Base-by-base conservation (phyloP, 30 jellyfish, hydroid and myxozoan genomes). In the Mastigias papua region DNA sequence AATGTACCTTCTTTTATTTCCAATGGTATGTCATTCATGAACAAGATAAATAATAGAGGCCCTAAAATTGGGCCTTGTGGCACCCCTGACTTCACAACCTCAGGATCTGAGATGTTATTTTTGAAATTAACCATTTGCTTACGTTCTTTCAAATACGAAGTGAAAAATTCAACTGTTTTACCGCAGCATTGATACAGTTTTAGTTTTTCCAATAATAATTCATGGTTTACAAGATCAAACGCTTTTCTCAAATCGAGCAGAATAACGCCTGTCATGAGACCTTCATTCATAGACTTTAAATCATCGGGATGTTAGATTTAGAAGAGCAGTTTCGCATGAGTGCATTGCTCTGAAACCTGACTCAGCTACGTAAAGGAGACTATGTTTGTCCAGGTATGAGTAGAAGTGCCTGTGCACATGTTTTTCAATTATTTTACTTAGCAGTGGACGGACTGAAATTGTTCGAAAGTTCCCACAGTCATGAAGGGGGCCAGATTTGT, bases 21-120 rank as follows among this genome's bases (percentile, higher is more conserved):
- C 58, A 71, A 73, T 72, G 87, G 82, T 72, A 29, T 71, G 82
- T 84, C 81, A 73, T 84, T 84, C 87, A 71, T 33, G 82, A 84
- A 69, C 93, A 84, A 70, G 87, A 70, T 70, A 66, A 84, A 71
- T 34, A 84, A 73, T n/a, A 71, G 87, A 54, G 93, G 93, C 78
- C 93, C 93, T 84, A 71, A 84, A 69, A 70, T 84, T 82, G 92
- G 68, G 48, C 92, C 92, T 82, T 82, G 83, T 81, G 91, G 91
- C 33, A 81, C 91, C 91, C 91, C 92, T 82, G 84, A 66, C 92
- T 68, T 66, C 81, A 82, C 92, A 82, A n/a, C 85, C 84, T 82
- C 92, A 69, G 92, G 92, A 82, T 68, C 86, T 82, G 85, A 82
- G 92, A 35, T 82, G 85, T 82, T 82, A 69, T 66, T 82, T 82